phyloP scores from a whole-genome alignment of 2,888 invertebrate species.

The Lacanobia wlatinum region DNA sequence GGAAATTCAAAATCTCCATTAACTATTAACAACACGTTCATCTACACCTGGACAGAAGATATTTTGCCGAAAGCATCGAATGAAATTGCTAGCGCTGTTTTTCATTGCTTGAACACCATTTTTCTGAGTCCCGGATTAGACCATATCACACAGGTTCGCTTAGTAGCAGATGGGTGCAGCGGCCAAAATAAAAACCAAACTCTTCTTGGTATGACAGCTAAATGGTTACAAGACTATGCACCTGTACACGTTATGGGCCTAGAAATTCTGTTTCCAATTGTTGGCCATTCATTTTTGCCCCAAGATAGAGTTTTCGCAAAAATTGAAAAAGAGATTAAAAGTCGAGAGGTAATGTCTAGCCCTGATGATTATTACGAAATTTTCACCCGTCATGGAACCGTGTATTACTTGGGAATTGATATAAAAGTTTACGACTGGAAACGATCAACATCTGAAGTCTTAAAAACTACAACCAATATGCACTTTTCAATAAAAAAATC shows the following conservation, averaged over 20 bases:
- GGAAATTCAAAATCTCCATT: constrained; percentile 35
- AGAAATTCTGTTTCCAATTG: constrained; percentile 37
- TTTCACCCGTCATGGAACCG: constrained; percentile 40
- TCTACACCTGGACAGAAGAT: constrained; percentile 52
- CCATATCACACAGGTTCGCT: constrained; percentile 34
- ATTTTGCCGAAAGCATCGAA: constrained; percentile 42
- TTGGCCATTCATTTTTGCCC: constrained; percentile 40
- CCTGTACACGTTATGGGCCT: constrained; percentile 35
- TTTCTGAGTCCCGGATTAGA: constrained; percentile 23
- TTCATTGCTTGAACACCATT: constrained; percentile 36
- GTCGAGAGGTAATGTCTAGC: constrained; percentile 31
- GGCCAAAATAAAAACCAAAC: constrained; percentile 51
- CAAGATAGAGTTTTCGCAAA: constrained; percentile 53
- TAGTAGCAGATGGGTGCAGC: constrained; percentile 29
- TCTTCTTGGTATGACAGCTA: constrained; percentile 31
- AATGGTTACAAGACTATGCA: constrained; percentile 35
- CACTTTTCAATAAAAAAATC: constrained; percentile 46
- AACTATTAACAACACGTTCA: constrained; percentile 22
- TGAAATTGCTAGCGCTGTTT: constrained; percentile 42
- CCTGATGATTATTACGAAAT: constrained; percentile 38
- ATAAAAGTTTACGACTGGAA: constrained; percentile 41
- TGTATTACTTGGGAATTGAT: constrained; percentile 36
- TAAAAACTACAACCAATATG: constrained; percentile 44
- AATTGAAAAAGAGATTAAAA: constrained; percentile 53
- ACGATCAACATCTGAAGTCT: constrained; percentile 31